These are phyloP conservation scores for Canis aureus DNA, from an alignment of 2,113 vertebrate species.

Conservation along the genomic window DNA sequence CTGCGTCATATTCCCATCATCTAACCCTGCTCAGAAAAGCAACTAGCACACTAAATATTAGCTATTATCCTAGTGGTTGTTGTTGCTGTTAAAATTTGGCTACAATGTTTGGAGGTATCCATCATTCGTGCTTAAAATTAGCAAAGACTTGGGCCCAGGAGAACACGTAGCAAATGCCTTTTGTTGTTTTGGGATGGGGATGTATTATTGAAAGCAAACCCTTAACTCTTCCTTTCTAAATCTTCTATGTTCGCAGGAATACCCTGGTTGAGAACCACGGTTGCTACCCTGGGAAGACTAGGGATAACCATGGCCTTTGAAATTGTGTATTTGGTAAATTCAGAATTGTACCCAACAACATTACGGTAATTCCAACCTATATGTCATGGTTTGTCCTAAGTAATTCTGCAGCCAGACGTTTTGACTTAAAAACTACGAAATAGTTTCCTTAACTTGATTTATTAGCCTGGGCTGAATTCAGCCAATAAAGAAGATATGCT, in stretches of 20 bases:
- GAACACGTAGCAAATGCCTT: background rate
- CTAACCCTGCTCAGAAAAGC: background rate
- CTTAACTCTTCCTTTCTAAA: background rate
- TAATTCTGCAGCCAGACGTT: background rate
- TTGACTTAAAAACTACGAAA: background rate
- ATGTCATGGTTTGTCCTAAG: background rate
- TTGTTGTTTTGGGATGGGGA: background rate
- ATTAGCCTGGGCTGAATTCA: background rate
- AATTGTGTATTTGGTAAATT: conserved; percentile 96
- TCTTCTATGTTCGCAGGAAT: conserved; percentile 86
- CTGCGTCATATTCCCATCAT: background rate
- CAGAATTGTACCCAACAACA: conserved; percentile 94
- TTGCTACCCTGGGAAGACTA: conserved; percentile 93
- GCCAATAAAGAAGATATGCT: background rate
- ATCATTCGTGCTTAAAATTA: background rate
- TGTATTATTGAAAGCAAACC: background rate
- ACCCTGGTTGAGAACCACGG: conserved; percentile 91
- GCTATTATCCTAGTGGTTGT: rapidly evolving
- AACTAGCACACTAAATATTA: background rate
- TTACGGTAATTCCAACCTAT: conserved; percentile 88
- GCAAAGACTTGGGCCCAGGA: background rate
- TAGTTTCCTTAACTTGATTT: background rate
- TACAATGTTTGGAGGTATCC: background rate
- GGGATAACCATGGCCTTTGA: conserved; percentile 96
- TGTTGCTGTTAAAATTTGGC: background rate